These are phyloP conservation scores for Sebastes oblongus DNA, from an alignment of 2,797 vertebrate species.

Conservation along the genomic window DNA sequence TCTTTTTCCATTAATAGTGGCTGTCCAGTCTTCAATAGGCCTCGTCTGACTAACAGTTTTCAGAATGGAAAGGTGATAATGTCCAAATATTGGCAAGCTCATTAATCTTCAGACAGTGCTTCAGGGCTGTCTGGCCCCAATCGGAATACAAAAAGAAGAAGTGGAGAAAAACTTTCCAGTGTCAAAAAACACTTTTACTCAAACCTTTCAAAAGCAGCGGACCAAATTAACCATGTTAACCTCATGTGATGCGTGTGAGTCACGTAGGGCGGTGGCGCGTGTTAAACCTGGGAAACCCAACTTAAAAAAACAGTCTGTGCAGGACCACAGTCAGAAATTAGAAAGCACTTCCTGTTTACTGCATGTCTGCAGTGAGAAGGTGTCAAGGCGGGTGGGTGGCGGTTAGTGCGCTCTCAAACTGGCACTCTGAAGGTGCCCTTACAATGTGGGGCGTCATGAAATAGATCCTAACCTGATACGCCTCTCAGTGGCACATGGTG, in stretches of 20 bases:
- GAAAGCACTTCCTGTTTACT: constrained; percentile 60
- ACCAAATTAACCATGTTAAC: background rate
- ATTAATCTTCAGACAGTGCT: constrained; percentile 55
- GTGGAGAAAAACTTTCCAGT: background rate
- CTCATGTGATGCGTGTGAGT: background rate
- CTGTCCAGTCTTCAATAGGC: constrained; percentile 31
- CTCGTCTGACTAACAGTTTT: constrained; percentile 16
- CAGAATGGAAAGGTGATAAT: constrained; percentile 47
- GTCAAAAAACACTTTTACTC: background rate
- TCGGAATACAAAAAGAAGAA: constrained; percentile 18
- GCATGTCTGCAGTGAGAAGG: background rate
- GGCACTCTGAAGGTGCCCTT: background rate
- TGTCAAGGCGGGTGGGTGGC: background rate
- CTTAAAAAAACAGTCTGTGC: background rate
- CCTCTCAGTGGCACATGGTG: background rate
- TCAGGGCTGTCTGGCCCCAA: constrained; percentile 33
- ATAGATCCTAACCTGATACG: background rate
- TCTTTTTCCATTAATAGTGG: constrained; percentile 1
- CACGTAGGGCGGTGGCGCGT: background rate
- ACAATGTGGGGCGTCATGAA: background rate
- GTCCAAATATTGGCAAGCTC: constrained; percentile 37
- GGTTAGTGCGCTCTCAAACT: constrained; percentile 3
- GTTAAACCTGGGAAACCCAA: background rate
- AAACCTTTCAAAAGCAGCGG: background rate
- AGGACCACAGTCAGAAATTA: background rate